Conservation (phyloP, 2,113 vertebrate genomes). For the Odobenus rosmarus region DNA sequence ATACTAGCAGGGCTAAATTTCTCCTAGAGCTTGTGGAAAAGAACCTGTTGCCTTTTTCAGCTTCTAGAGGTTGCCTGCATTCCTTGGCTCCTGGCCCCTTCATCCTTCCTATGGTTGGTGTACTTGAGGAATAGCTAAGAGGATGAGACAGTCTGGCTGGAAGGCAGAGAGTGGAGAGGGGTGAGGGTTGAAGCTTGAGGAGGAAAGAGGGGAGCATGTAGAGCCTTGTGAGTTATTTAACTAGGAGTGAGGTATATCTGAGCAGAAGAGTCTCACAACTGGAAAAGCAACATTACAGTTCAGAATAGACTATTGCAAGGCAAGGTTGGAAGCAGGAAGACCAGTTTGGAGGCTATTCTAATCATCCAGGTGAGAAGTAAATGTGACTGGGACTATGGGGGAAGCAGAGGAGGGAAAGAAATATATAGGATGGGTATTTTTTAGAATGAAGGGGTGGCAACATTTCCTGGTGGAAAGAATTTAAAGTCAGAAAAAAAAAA, state of each 20-base stretch:
- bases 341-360: neutral
- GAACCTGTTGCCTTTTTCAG: neutral
- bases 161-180: accelerated
- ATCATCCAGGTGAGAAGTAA: neutral
- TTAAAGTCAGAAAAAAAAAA: neutral
- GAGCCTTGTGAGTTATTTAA: neutral
- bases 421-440: neutral
- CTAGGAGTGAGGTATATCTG: neutral
- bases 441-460: neutral
- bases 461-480: neutral
- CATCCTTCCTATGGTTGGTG: neutral
- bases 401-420: neutral
- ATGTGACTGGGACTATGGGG: accelerated
- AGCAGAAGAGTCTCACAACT: neutral
- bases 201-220: neutral
- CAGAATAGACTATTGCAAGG: accelerated
- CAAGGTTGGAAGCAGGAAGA: neutral
- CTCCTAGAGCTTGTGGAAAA: neutral
- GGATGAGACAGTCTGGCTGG: neutral
- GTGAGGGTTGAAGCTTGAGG: accelerated
- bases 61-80: neutral
- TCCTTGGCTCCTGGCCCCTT: neutral
- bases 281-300: neutral
- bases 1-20: neutral
- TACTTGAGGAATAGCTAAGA: neutral